Evolutionary conservation across 2,113 vertebrate species (phyloP).

Genomic region (Chloropsis cyanopogon): DNA sequence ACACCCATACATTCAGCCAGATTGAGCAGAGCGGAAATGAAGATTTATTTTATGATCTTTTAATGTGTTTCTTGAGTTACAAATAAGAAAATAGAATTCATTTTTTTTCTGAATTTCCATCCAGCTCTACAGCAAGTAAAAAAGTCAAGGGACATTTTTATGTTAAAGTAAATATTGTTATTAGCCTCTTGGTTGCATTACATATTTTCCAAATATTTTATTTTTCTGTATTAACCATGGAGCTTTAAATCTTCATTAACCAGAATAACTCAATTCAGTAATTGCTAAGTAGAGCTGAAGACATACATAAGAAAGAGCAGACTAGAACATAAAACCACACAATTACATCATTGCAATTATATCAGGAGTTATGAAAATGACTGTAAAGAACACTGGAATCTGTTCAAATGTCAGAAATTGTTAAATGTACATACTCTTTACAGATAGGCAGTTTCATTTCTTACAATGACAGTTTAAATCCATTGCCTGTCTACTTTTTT

Average conservation of each 20-base stretch:
- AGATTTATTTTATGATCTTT: neutral
- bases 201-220: neutral
- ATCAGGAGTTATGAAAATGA: neutral
- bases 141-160: neutral
- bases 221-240: neutral
- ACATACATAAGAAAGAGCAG: neutral
- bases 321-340: neutral
- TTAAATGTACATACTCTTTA: neutral
- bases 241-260: neutral
- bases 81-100: neutral
- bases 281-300: constrained; percentile 28
- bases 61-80: neutral
- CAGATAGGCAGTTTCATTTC: neutral
- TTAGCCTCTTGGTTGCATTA: neutral
- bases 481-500: neutral
- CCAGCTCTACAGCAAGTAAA: neutral
- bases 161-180: neutral
- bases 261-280: neutral
- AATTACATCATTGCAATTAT: neutral
- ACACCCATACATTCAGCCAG: neutral
- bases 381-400: neutral
- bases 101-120: neutral
- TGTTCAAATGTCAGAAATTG: neutral
- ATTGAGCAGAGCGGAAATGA: neutral
- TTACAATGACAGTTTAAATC: neutral